A percentile compares a stretch with the other conserved stretches of the same genome.
phyloP scores from a whole-genome alignment of 2,797 vertebrate genomes.

The Oreochromis grahami region DNA sequence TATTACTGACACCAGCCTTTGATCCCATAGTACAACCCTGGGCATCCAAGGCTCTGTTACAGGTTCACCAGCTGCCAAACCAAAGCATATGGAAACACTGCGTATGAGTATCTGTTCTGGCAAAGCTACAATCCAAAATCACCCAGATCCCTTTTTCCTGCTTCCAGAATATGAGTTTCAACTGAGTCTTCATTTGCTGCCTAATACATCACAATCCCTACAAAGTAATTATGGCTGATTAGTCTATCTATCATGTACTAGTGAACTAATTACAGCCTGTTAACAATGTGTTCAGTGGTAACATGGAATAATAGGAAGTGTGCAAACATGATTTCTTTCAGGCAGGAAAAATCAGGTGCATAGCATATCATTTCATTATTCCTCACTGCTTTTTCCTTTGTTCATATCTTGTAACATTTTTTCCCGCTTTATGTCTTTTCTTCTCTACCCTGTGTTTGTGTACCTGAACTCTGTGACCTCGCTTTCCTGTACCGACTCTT shows the following conservation, averaged over 20 bases:
- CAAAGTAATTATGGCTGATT: background rate
- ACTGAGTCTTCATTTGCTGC: background rate
- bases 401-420: background rate
- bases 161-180: background rate
- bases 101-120: background rate
- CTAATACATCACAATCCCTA: background rate
- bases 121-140: background rate
- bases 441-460: background rate
- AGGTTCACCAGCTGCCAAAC: accelerated
- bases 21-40: background rate
- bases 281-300: background rate
- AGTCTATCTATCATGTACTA: background rate
- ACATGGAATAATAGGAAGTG: background rate
- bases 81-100: background rate
- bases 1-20: background rate
- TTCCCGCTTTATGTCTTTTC: background rate
- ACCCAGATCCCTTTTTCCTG: background rate
- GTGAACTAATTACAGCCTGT: background rate
- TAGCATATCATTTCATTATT: background rate
- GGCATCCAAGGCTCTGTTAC: background rate
- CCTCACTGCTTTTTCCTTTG: background rate
- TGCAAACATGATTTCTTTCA: background rate
- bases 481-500: background rate
- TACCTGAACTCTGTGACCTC: background rate
- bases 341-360: background rate